Conservation (phyloP, 2,797 vertebrate genomes). For the Bradypodion ventrale region DNA sequence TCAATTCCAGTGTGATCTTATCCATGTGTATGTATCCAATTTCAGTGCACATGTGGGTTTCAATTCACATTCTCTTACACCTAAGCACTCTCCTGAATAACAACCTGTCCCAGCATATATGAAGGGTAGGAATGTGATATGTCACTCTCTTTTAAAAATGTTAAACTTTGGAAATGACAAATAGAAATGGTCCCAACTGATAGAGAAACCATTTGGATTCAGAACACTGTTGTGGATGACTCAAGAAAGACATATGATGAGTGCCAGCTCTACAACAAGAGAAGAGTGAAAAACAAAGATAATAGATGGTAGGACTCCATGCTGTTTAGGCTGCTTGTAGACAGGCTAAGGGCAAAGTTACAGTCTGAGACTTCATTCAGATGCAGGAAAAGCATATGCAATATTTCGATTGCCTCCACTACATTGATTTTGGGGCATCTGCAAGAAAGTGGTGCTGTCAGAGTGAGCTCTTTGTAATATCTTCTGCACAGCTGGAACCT, state of each 20-base stretch:
- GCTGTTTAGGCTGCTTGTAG: neutral
- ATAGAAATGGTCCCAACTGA: neutral
- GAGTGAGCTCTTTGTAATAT: neutral
- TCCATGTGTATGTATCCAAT: too few relatives aligned
- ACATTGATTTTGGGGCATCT: neutral
- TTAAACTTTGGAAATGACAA: neutral
- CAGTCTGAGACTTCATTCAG: neutral
- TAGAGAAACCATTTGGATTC: neutral
- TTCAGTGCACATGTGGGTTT: neutral
- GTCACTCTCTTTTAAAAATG: neutral
- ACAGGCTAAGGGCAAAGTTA: neutral
- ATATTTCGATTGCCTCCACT: too few relatives aligned
- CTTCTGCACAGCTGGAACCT: neutral
- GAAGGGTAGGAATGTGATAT: neutral
- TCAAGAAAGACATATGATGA: neutral
- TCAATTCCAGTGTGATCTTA: neutral
- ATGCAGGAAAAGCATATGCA: neutral
- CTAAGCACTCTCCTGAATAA: conserved; percentile 18
- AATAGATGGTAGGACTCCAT: neutral
- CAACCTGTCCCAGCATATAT: neutral
- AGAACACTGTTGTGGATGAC: neutral
- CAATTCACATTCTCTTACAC: neutral
- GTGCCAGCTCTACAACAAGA: neutral
- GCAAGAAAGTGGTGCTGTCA: neutral
- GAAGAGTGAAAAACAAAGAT: neutral